Evolutionary conservation across 2,888 invertebrate genomes (phyloP).

Genomic region (Drosophila mimica): DNA sequence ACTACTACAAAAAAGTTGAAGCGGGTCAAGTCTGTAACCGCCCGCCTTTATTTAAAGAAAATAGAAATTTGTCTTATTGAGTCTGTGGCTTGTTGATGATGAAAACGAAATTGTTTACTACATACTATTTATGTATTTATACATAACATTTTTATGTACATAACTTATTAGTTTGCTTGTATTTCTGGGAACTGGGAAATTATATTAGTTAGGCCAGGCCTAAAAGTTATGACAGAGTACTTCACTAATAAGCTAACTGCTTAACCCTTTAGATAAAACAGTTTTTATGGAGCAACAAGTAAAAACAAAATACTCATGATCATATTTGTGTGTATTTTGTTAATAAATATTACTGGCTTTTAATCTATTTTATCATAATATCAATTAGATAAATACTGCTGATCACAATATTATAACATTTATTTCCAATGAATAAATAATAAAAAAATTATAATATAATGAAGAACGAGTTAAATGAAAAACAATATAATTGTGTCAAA

Average conservation of each 20-base stretch:
- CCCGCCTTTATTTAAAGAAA: constrained; percentile 37
- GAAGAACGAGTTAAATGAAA: background rate
- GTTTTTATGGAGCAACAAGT: background rate
- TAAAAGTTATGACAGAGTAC: background rate
- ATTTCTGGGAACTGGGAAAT: background rate
- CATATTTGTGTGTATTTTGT: too few species aligned
- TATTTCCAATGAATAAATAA: background rate
- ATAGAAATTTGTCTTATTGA: constrained; percentile 57
- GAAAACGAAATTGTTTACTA: background rate
- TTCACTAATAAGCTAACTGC: background rate
- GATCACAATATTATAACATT: background rate
- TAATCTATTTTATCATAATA: background rate
- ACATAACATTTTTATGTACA: background rate
- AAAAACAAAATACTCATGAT: background rate
- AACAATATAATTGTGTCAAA: background rate
- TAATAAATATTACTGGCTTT: background rate
- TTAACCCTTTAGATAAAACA: background rate
- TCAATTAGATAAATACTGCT: background rate
- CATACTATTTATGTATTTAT: background rate
- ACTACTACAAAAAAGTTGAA: constrained; percentile 45
- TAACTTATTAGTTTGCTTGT: background rate
- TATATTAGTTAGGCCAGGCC: background rate
- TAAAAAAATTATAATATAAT: background rate
- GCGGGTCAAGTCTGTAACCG: constrained; percentile 60
- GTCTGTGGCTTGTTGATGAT: constrained; percentile 31